A percentile compares a stretch with the other conserved stretches of the same genome.
phyloP scores from a whole-genome alignment of 30 jellyfish, hydroid and myxozoan species.

The Chrysaora quinquecirrha region DNA sequence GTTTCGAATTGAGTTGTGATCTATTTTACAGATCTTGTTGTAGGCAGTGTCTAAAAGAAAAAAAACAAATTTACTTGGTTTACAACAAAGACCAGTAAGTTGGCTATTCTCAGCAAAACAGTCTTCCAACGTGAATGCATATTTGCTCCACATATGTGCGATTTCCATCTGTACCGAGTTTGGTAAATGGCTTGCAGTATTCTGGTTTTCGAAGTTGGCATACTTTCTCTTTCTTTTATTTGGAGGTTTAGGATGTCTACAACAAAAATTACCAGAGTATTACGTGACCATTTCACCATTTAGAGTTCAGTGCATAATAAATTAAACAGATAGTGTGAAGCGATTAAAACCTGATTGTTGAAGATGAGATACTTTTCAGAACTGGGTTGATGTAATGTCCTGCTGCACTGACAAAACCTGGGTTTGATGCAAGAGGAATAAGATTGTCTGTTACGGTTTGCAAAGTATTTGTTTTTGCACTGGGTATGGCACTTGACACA shows the following conservation, averaged over 20 bases:
- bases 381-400: conserved; percentile 66
- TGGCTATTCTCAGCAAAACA: not conserved
- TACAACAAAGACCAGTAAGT: conserved; percentile 35
- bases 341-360: conserved; percentile 46
- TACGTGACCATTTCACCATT: too few relatives aligned
- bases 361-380: conserved; percentile 29
- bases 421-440: conserved; percentile 52
- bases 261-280: too few relatives aligned
- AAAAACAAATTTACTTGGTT: conserved; percentile 9
- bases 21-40: too few relatives aligned
- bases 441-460: conserved; percentile 61
- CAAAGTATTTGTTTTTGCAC: conserved; percentile 33
- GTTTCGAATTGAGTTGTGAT: too few relatives aligned
- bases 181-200: conserved; percentile 58
- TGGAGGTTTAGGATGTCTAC: conserved; percentile 73
- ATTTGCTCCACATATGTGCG: conserved; percentile 75
- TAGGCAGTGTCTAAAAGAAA: too few relatives aligned
- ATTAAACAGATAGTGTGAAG: too few relatives aligned
- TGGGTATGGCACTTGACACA: not conserved
- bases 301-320: too few relatives aligned
- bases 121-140: conserved; percentile 29
- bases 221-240: conserved; percentile 38
- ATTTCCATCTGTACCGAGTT: conserved; percentile 72
- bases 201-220: too few relatives aligned
- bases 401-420: conserved; percentile 47